phyloP scores from a whole-genome alignment of 2,113 vertebrate species.

The Osmerus eperlanus region DNA sequence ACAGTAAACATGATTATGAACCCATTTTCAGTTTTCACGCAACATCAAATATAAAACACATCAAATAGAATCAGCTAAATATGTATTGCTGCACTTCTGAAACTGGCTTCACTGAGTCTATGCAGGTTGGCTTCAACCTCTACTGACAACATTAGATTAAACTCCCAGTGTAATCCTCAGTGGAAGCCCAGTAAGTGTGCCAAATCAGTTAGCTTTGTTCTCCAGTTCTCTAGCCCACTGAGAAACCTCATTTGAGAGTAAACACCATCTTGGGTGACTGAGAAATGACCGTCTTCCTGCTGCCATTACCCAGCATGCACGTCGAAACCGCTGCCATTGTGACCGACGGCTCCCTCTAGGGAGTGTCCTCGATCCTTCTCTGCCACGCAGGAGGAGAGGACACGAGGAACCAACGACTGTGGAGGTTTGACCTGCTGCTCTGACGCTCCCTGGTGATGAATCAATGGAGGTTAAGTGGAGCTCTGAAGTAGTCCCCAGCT shows the following conservation, averaged over 20 bases:
- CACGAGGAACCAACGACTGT: too few relatives aligned
- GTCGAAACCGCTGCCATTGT: too few relatives aligned
- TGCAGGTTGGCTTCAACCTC: not conserved
- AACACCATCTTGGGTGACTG: slow-evolving; percentile 1
- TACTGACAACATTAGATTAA: not conserved
- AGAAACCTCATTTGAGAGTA: slow-evolving; percentile 7
- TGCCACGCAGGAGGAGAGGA: too few relatives aligned
- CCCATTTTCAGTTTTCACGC: too few relatives aligned
- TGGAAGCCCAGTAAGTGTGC: not conserved
- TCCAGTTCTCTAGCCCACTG: not conserved
- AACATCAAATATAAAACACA: too few relatives aligned
- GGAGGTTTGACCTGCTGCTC: too few relatives aligned
- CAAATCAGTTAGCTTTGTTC: not conserved
- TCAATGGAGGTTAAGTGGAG: not conserved
- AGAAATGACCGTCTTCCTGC: slow-evolving; percentile 1
- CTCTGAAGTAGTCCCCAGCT: slow-evolving; percentile 2
- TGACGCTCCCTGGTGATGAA: not conserved
- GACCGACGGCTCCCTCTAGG: too few relatives aligned
- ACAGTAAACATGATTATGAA: too few relatives aligned
- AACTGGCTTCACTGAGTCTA: too few relatives aligned
- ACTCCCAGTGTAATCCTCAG: not conserved
- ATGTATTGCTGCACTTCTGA: too few relatives aligned
- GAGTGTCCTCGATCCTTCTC: too few relatives aligned
- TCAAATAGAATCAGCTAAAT: too few relatives aligned
- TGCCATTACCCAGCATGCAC: slow-evolving; percentile 1